Base-by-base conservation (phyloP, 2,797 vertebrate species). In the Sebastiscus albofasciatus region DNA sequence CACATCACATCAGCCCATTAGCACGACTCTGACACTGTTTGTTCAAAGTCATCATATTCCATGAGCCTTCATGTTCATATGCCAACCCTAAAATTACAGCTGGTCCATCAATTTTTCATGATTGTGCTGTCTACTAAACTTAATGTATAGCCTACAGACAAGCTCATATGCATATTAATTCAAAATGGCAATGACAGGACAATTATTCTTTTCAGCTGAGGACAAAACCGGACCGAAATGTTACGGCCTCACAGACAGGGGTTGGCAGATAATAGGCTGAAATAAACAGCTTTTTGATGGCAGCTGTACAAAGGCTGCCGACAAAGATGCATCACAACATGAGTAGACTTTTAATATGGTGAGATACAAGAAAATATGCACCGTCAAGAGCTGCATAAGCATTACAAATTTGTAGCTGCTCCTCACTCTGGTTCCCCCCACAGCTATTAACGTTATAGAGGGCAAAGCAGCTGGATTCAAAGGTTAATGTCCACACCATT, bases 401-500 rank as follows among this genome's bases (percentile, higher is more conserved):
- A 72, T 72, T 68, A 60, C 70, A 84, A 34, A 86, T 82, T 69
- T 79, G 27, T n/a, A 68, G 39, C 66, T 26, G 56, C 61, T 83
- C 72, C 42, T 75, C 56, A 66, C 67, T 75, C 8, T 20, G 2
- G 29, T 52, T 66, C 72, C 78, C 80, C 80, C 75, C 31, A 18
- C 16, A 31, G 86, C 87, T 88, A 89, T 94, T 91, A 91, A 89
- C 89, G 83, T 93, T 91, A 91, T 87, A 87, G 90, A 92, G 89
- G 89, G 87, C 84, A 85, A 90, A 85, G 84, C 86, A 88, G 89
- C 89, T 79, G 87, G 76, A 88, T 88, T 83, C 84, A 93, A 93
- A 94, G 94, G 93, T 95, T 94, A 94, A 94, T 92, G 91, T 91
- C 90, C 91, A 80, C 77, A 62, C 84, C 89, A 93, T 94, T 93